phyloP scores from a whole-genome alignment of 2,888 invertebrate genomes.

The Macroteleia sp. region DNA sequence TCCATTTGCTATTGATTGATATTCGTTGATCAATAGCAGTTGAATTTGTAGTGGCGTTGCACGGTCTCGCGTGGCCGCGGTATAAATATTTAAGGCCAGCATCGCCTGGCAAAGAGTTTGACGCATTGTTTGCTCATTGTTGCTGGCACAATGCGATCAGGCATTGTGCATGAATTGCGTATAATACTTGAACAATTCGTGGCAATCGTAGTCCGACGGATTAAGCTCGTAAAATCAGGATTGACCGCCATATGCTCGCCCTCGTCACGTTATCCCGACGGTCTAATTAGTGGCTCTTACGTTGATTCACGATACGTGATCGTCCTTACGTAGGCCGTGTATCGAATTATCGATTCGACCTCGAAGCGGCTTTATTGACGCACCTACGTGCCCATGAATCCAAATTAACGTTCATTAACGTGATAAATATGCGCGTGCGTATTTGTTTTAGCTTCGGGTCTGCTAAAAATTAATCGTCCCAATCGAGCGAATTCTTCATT shows the following conservation, averaged over 20 bases:
- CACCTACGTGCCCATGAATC: slow-evolving; percentile 58
- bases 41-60: slow-evolving; percentile 40
- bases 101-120: slow-evolving; percentile 74
- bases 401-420: slow-evolving; percentile 58
- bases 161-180: slow-evolving; percentile 40
- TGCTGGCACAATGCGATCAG: slow-evolving; percentile 68
- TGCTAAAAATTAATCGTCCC: slow-evolving; percentile 25
- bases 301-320: slow-evolving; percentile 54
- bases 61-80: slow-evolving; percentile 18
- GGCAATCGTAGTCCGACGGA: slow-evolving; percentile 44
- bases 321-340: slow-evolving; percentile 55
- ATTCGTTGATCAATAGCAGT: slow-evolving; percentile 37
- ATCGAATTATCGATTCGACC: slow-evolving; percentile 58
- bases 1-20: slow-evolving; percentile 41
- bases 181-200: slow-evolving; percentile 19
- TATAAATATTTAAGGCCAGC: slow-evolving; percentile 73
- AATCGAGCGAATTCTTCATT: too few relatives aligned
- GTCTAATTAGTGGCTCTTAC: slow-evolving; percentile 64
- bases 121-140: slow-evolving; percentile 71
- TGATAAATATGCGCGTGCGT: slow-evolving; percentile 37
- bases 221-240: slow-evolving; percentile 74
- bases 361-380: slow-evolving; percentile 45
- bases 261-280: slow-evolving; percentile 35
- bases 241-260: slow-evolving; percentile 76
- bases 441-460: slow-evolving; percentile 23